Conservation (phyloP, 1,140 invertebrate genomes). For the Rhagoletis pomonella region DNA sequence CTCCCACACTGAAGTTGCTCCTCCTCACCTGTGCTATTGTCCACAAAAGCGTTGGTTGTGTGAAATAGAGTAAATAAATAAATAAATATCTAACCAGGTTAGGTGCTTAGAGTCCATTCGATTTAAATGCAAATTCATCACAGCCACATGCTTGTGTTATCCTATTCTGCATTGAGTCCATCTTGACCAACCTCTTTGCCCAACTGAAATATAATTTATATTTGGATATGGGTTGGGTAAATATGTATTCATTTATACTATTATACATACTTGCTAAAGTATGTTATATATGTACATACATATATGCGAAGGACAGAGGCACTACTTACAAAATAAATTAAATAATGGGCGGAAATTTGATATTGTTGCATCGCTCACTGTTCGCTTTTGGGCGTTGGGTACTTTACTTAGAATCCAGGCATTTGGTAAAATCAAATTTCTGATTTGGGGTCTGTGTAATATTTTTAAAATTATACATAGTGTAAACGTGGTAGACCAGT, state of each 20-base stretch:
- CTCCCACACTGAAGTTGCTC: not conserved
- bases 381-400: too few species aligned
- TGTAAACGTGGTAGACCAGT: too few species aligned
- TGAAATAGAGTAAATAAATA: conserved; percentile 38
- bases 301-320: too few species aligned
- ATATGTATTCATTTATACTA: not conserved
- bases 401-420: too few species aligned
- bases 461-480: too few species aligned
- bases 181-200: too few species aligned
- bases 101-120: conserved; percentile 61
- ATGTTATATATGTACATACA: too few species aligned
- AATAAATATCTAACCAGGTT: conserved; percentile 19
- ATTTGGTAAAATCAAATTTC: too few species aligned
- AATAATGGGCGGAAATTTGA: not conserved
- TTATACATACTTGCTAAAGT: conserved; percentile 7
- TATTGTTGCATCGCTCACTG: not conserved
- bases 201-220: not conserved
- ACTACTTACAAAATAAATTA: not conserved
- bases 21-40: too few species aligned
- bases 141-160: conserved; percentile 50
- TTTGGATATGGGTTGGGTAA: not conserved
- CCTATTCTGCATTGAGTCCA: too few species aligned
- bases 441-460: too few species aligned
- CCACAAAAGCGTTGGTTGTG: not conserved
- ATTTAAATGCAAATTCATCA: conserved; percentile 73